These are phyloP conservation scores for Brassicogethes aeneus DNA, from an alignment of 2,888 invertebrate genomes.

Conservation along the genomic window DNA sequence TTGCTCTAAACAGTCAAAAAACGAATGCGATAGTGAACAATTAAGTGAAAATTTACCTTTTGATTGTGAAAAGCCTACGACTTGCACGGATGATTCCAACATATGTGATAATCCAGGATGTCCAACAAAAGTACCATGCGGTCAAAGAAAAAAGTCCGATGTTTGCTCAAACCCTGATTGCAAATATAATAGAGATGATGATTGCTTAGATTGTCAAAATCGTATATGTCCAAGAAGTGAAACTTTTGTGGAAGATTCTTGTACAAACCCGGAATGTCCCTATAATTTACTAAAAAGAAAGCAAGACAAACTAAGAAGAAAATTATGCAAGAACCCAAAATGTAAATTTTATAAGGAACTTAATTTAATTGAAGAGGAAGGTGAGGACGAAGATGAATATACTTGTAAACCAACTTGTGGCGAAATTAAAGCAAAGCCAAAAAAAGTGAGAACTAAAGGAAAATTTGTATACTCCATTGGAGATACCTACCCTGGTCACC, in stretches of 20 bases:
- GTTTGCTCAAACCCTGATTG: slow-evolving; percentile 20
- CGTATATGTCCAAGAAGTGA: slow-evolving; percentile 5
- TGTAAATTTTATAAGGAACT: neutral
- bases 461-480: slow-evolving; percentile 25
- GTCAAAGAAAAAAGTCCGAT: neutral
- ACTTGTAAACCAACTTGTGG: slow-evolving; percentile 1
- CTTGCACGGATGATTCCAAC: neutral
- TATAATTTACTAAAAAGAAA: slow-evolving; percentile 6
- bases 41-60: neutral
- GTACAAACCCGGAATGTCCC: slow-evolving; percentile 16
- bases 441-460: slow-evolving; percentile 6
- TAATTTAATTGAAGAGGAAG: neutral
- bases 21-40: neutral
- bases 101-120: slow-evolving; percentile 16
- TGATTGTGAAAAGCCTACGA: neutral
- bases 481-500: slow-evolving; percentile 43
- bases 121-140: slow-evolving; percentile 11
- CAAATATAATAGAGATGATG: slow-evolving; percentile 7
- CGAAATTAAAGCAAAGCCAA: neutral
- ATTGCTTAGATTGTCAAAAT: slow-evolving; percentile 2
- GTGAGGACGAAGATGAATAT: neutral
- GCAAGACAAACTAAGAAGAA: neutral
- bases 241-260: slow-evolving; percentile 1
- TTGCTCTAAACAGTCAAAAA: neutral
- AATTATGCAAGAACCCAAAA: neutral